phyloP scores from a whole-genome alignment of 2,797 vertebrate species.

The Tenualosa ilisha region DNA sequence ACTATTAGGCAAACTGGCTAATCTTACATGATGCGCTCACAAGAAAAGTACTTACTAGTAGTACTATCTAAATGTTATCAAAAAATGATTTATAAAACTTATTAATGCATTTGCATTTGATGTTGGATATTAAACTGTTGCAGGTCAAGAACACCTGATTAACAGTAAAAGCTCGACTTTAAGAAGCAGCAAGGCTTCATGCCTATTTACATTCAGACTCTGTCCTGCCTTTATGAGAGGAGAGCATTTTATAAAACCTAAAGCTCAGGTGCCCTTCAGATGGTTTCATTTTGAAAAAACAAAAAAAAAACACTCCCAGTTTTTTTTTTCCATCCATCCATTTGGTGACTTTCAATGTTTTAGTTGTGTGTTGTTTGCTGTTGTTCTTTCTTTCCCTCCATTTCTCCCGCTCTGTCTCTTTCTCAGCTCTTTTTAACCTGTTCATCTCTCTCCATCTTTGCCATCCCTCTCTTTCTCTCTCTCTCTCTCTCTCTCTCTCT shows the following conservation, averaged over 20 bases:
- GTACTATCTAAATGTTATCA: too few species aligned
- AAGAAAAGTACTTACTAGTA: too few species aligned
- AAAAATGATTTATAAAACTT: too few species aligned
- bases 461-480: conserved; percentile 20
- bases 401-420: neutral
- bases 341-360: neutral
- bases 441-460: neutral
- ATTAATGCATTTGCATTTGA: too few species aligned
- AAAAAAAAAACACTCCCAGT: neutral
- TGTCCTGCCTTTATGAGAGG: too few species aligned
- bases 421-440: neutral
- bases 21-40: too few species aligned
- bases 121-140: too few species aligned
- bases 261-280: neutral
- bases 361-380: neutral
- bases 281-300: neutral
- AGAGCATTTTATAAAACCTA: neutral
- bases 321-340: neutral
- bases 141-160: too few species aligned
- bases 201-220: neutral
- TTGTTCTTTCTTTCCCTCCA: neutral
- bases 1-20: too few species aligned
- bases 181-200: too few species aligned
- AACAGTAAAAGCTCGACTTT: too few species aligned
- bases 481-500: conserved; percentile 30